Conservation (phyloP, 2,797 vertebrate species). For the Muscicapa comitata region DNA sequence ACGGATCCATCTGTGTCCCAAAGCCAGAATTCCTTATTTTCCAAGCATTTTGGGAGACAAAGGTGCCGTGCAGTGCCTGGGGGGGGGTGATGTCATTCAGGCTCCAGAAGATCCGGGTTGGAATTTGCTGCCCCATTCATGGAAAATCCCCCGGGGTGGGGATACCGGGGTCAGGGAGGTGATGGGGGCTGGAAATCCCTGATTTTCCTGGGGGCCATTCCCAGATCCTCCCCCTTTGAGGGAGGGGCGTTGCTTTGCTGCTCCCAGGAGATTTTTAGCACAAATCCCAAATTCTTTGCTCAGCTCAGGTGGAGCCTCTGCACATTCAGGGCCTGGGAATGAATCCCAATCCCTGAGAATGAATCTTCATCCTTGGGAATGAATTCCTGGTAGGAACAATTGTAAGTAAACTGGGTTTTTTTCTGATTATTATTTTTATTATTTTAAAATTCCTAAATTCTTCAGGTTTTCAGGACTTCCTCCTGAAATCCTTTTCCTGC, state of each 20-base stretch:
- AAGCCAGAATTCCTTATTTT: neutral
- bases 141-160: neutral
- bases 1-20: accelerated
- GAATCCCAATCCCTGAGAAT: neutral
- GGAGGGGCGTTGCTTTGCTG: neutral
- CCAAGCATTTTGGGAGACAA: neutral
- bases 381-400: neutral
- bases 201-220: neutral
- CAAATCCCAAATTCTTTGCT: neutral
- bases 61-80: neutral
- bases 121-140: neutral
- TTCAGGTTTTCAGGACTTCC: neutral
- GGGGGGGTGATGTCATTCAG: neutral
- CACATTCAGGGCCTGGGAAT: neutral
- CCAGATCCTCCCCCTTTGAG: neutral
- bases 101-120: neutral
- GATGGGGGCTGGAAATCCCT: neutral
- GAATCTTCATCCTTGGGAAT: neutral
- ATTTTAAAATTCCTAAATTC: neutral
- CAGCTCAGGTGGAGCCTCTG: neutral
- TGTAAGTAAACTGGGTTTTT: neutral
- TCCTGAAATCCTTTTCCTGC: neutral
- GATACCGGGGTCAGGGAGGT: neutral
- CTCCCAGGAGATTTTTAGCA: neutral
- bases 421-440: neutral